Conservation (phyloP, 2,797 vertebrate genomes). For the Amblyraja radiata region DNA sequence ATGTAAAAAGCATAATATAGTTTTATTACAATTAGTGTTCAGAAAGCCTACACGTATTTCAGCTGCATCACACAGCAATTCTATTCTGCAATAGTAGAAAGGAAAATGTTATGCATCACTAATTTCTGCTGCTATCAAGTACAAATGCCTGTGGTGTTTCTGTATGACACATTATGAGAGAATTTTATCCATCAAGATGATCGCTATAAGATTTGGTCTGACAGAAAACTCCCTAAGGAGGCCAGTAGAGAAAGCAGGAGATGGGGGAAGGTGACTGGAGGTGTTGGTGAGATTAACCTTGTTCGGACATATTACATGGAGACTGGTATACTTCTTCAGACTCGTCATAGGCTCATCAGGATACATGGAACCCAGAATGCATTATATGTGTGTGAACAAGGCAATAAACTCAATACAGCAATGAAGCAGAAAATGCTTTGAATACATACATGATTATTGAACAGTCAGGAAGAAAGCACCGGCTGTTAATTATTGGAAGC, state of each 20-base stretch:
- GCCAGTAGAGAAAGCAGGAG: neutral
- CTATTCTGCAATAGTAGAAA: neutral
- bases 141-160: slow-evolving; percentile 23
- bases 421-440: neutral
- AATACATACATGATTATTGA: neutral
- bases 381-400: neutral
- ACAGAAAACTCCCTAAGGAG: neutral
- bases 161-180: neutral
- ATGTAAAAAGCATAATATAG: neutral
- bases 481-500: neutral
- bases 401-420: neutral
- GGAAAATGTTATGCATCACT: slow-evolving; percentile 16
- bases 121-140: neutral
- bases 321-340: neutral
- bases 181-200: neutral
- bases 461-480: neutral
- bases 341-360: neutral
- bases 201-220: neutral
- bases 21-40: neutral
- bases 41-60: neutral
- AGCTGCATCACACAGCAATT: neutral
- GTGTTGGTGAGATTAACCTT: neutral
- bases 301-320: neutral
- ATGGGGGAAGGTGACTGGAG: neutral
- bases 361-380: neutral